These are phyloP conservation scores for Cyclura pinguis DNA, from an alignment of 2,797 vertebrate species.

Conservation along the genomic window DNA sequence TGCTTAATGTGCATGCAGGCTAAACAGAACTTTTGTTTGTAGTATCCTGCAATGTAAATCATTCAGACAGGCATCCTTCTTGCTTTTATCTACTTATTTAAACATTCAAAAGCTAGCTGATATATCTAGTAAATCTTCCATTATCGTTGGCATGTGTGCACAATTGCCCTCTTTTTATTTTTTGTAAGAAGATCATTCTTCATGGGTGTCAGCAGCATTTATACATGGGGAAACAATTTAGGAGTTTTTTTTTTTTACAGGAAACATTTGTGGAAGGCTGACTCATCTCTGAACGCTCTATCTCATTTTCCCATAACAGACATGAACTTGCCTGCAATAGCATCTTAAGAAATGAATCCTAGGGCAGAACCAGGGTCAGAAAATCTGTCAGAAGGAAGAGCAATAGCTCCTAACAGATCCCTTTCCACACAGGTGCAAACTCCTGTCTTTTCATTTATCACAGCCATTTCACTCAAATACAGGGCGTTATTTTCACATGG, in stretches of 20 bases:
- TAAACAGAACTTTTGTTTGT: constrained; percentile 71
- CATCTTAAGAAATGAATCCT: constrained; percentile 69
- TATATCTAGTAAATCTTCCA: constrained; percentile 60
- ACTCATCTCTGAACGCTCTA: constrained; percentile 67
- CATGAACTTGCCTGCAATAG: constrained; percentile 65
- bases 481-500: constrained; percentile 41
- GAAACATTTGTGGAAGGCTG: constrained; percentile 63
- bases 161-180: constrained; percentile 64
- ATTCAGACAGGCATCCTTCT: constrained; percentile 75
- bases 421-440: constrained; percentile 69
- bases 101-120: constrained; percentile 52
- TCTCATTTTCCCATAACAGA: constrained; percentile 67
- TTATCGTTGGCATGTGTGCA: constrained; percentile 57
- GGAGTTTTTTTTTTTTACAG: constrained; percentile 63
- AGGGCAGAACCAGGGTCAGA: constrained; percentile 61
- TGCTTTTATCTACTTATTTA: constrained; percentile 57
- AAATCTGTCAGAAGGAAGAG: constrained; percentile 48
- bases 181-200: constrained; percentile 50
- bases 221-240: constrained; percentile 71
- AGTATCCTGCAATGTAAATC: constrained; percentile 72
- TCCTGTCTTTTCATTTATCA: constrained; percentile 60
- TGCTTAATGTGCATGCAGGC: constrained; percentile 63
- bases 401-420: constrained; percentile 52
- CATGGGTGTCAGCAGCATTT: constrained; percentile 55
- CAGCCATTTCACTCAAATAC: constrained; percentile 63